phyloP scores from a whole-genome alignment of 2,113 vertebrate species.

The Phalacrocorax carbo region DNA sequence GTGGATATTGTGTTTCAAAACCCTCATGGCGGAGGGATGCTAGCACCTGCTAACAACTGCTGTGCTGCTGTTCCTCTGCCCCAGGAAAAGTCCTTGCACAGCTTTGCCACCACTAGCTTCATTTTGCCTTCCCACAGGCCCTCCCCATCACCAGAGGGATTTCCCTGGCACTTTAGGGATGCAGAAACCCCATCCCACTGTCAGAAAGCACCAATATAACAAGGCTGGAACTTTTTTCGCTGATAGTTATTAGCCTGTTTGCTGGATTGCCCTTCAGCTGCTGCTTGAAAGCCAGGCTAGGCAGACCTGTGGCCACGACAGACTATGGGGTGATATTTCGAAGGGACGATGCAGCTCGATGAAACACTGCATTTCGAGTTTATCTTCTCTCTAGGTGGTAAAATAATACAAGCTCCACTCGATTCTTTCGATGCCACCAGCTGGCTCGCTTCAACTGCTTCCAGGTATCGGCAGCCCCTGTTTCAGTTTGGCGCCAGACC shows the following conservation, averaged over 20 bases:
- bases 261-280: neutral
- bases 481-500: neutral
- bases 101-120: neutral
- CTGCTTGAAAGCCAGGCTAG: neutral
- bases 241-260: neutral
- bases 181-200: neutral
- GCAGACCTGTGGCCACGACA: neutral
- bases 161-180: neutral
- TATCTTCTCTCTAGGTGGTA: neutral
- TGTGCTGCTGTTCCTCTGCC: accelerated
- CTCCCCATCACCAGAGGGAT: neutral
- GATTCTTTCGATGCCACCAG: neutral
- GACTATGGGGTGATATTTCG: neutral
- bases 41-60: accelerated
- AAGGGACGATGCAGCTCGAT: neutral
- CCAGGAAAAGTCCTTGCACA: neutral
- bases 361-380: neutral
- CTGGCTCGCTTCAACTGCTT: neutral
- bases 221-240: neutral
- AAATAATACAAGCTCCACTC: neutral
- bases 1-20: neutral
- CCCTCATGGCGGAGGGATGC: accelerated
- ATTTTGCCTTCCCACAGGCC: neutral
- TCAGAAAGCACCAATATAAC: neutral
- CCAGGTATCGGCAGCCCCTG: neutral